Conservation (phyloP, 2,797 vertebrate species). For the Potorous gilbertii region DNA sequence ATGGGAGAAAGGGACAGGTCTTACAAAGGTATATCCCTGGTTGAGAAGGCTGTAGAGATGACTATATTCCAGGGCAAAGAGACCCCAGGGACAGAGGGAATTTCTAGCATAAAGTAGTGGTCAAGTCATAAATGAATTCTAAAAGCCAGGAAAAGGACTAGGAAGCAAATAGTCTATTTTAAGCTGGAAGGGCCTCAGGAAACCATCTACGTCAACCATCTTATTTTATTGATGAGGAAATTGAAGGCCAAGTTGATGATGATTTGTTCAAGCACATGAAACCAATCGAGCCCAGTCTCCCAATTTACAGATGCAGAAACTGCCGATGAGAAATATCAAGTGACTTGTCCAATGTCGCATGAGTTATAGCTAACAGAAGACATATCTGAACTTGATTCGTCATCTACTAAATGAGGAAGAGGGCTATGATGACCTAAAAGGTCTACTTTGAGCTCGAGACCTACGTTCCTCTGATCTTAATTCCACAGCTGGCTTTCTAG, state of each 20-base stretch:
- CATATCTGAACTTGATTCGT: not conserved
- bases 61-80: not conserved
- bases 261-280: not conserved
- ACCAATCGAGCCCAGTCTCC: not conserved
- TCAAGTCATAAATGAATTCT: not conserved
- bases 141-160: not conserved
- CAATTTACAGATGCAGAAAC: not conserved
- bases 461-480: not conserved
- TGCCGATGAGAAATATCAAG: not conserved
- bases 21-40: not conserved
- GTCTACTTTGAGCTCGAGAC: not conserved
- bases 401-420: not conserved
- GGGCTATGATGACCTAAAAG: not conserved
- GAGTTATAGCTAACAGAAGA: not conserved
- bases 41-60: not conserved
- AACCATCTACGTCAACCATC: not conserved
- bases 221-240: fast-evolving
- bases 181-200: not conserved
- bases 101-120: not conserved
- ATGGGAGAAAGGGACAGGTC: not conserved
- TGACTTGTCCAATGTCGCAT: not conserved
- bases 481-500: not conserved
- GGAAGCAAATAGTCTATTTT: not conserved
- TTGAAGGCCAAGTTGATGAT: too few relatives aligned
- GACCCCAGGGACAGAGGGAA: not conserved